These are phyloP conservation scores for Spinibarbus caldwelli DNA, from an alignment of 2,797 vertebrate genomes.

Conservation along the genomic window DNA sequence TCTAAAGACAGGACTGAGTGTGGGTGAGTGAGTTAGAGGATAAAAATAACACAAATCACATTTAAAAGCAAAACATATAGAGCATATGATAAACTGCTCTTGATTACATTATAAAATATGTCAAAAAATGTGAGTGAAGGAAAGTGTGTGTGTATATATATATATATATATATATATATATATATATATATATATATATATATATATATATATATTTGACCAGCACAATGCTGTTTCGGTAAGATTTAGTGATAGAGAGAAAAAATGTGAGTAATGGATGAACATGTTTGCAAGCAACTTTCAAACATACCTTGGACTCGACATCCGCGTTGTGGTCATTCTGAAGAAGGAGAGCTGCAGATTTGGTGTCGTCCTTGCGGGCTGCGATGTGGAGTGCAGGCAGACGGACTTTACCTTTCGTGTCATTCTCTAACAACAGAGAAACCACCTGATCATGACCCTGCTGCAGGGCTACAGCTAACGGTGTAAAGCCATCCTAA, in stretches of 20 bases:
- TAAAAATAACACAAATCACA: neutral
- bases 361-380: slow-evolving; percentile 98
- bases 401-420: slow-evolving; percentile 96
- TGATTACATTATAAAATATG: neutral
- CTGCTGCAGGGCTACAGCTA: slow-evolving; percentile 97
- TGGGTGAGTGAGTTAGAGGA: neutral
- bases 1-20: slow-evolving; percentile 33
- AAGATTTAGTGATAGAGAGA: neutral
- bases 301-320: slow-evolving; percentile 96
- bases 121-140: no score
- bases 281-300: no score
- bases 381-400: slow-evolving; percentile 97
- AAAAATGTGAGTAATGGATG: neutral
- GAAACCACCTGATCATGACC: slow-evolving; percentile 98
- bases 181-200: no score
- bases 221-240: neutral
- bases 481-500: slow-evolving; percentile 95
- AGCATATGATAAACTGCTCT: neutral
- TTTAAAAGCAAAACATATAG: slow-evolving; percentile 4
- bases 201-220: neutral
- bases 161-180: no score
- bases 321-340: slow-evolving; percentile 97
- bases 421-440: slow-evolving; percentile 96
- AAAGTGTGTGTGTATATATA: neutral
- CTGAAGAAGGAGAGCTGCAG: slow-evolving; percentile 94